phyloP scores from a whole-genome alignment of 2,888 invertebrate genomes.

The Brachyptera putata region DNA sequence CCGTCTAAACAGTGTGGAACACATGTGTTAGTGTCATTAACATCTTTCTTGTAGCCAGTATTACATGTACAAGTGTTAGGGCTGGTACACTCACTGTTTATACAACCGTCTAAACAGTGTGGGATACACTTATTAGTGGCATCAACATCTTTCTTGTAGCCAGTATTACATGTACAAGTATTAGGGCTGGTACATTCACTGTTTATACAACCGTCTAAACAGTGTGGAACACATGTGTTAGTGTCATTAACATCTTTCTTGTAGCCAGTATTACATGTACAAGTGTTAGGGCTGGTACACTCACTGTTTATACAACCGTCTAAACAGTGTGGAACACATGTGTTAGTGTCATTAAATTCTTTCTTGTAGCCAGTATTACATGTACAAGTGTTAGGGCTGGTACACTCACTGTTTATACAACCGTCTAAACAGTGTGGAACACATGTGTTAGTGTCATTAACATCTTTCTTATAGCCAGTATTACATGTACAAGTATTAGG shows the following conservation, averaged over 20 bases:
- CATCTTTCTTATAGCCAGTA: too few relatives aligned
- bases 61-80: constrained; percentile 38
- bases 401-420: constrained; percentile 16
- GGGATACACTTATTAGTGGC: constrained; percentile 52
- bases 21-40: constrained; percentile 39
- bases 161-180: constrained; percentile 12
- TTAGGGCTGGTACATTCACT: constrained; percentile 4
- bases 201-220: too few relatives aligned
- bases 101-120: constrained; percentile 47
- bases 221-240: too few relatives aligned
- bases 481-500: too few relatives aligned
- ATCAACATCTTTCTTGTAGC: constrained; percentile 5
- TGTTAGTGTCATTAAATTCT: constrained; percentile 18
- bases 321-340: too few relatives aligned
- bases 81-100: constrained; percentile 45
- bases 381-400: constrained; percentile 18
- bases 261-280: too few relatives aligned
- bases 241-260: too few relatives aligned
- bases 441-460: too few relatives aligned
- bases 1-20: constrained; percentile 40
- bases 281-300: too few relatives aligned
- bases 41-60: constrained; percentile 14
- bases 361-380: constrained; percentile 12
- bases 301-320: too few relatives aligned
- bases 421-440: constrained; percentile 9